Base-by-base conservation (phyloP, 2,113 vertebrate genomes). In the Miniopterus natalensis region DNA sequence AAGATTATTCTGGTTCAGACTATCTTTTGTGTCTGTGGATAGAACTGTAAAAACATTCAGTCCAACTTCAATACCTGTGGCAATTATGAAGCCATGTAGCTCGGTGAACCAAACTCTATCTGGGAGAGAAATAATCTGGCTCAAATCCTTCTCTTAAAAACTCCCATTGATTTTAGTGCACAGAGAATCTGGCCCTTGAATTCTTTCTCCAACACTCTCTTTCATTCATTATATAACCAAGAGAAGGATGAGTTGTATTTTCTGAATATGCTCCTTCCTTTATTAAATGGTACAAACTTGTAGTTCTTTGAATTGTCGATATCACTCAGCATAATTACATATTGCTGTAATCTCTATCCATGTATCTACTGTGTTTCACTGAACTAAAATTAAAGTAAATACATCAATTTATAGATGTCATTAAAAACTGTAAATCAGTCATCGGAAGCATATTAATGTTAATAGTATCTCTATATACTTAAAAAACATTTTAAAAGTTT, bases 351-450 rank as follows among this genome's bases (percentile, higher is more conserved):
- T 71, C 21, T 90, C 83, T 93, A 61, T 15, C 20, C 11, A 71
- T 20, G 42, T 10, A 66, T 40, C 7, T 53, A n/a, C 53, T 59
- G 15, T 5, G 36, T 87, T 92, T 96, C 12, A 87, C 0, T 45
- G 51, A 94, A 77, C 47, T 63, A 89, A 83, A 93, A 78, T 81
- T 25, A 51, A 36, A 86, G 23, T n/a, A 95, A 77, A 57, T 78
- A 59, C 42, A 2, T 68, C 31, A 31, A 90, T 9, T 92, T 29
- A 93, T 95, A 84, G 12, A 68, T 51, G 12, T 25, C 61, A 45
- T 29, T 63, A 8, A 70, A 94, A 92, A 51, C 17, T 12, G 6
- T 49, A 8, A 57, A 55, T 65, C 15, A 75, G 18, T 94, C 20
- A 65, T 84, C 6, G 49, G 84, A 80, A 91, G 10, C 55, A 42